Conservation (phyloP, 2,113 vertebrate genomes). For the Odobenus rosmarus region DNA sequence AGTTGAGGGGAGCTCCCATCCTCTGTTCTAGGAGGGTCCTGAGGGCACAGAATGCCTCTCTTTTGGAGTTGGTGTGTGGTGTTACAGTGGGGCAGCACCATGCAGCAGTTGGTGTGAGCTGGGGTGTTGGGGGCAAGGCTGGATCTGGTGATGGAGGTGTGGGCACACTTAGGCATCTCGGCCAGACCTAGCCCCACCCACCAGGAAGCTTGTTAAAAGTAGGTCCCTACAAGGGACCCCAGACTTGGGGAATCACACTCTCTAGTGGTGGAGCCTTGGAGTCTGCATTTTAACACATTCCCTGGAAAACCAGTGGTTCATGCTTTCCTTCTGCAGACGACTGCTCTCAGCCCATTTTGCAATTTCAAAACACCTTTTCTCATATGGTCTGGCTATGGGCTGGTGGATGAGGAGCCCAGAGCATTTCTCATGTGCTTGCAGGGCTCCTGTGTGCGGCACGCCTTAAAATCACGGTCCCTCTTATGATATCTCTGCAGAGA, state of each 20-base stretch:
- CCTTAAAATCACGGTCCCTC: not conserved
- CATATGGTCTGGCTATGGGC: not conserved
- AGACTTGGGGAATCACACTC: not conserved
- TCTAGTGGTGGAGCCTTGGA: not conserved
- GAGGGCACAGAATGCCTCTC: not conserved
- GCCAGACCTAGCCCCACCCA: not conserved
- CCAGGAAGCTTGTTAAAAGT: not conserved
- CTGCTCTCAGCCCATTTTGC: not conserved
- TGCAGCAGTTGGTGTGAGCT: not conserved
- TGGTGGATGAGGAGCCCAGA: not conserved
- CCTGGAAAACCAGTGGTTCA: not conserved
- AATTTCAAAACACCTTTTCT: not conserved
- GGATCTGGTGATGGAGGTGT: not conserved
- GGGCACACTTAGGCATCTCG: not conserved
- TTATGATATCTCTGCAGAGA: not conserved
- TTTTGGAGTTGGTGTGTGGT: not conserved
- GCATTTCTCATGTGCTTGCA: not conserved
- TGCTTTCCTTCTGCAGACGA: not conserved
- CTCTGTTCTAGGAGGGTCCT: too few species aligned
- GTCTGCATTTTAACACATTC: not conserved
- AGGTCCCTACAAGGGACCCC: not conserved
- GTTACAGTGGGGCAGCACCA: rapidly evolving
- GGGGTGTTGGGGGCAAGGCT: not conserved
- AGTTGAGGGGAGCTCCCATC: not conserved
- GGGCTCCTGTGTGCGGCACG: rapidly evolving